A percentile compares a stretch with the other conserved stretches of the same genome.
Conservation (phyloP, 2,797 vertebrate species). For the Parotocinclus haroldoi region DNA sequence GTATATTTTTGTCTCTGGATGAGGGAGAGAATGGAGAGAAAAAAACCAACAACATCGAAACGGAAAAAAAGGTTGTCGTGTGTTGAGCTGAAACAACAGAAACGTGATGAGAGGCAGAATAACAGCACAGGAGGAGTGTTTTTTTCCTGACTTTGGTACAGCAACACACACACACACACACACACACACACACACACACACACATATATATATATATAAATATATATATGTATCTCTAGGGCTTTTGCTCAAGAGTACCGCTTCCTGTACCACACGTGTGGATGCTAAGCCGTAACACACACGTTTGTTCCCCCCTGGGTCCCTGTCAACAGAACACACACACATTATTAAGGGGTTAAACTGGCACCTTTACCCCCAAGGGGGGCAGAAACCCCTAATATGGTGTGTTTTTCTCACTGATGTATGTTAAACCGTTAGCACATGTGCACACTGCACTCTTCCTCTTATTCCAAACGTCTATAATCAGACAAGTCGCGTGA, state of each 20-base stretch:
- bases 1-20: too few relatives aligned
- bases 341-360: not conserved
- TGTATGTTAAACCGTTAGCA: slow-evolving; percentile 60
- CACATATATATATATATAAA: too few relatives aligned
- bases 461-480: too few relatives aligned
- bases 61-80: not conserved
- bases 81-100: not conserved
- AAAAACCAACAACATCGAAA: not conserved
- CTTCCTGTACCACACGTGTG: slow-evolving; percentile 61
- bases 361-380: not conserved
- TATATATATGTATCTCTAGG: slow-evolving; percentile 10
- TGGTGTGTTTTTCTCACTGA: slow-evolving; percentile 66
- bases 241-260: slow-evolving; percentile 21
- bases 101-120: slow-evolving; percentile 7
- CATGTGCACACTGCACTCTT: slow-evolving; percentile 23
- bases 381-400: slow-evolving; percentile 17
- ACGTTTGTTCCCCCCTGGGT: slow-evolving; percentile 33
- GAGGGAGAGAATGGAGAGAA: too few relatives aligned
- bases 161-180: slow-evolving; percentile 34
- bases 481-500: too few relatives aligned
- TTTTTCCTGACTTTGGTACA: slow-evolving; percentile 36
- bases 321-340: slow-evolving; percentile 19
- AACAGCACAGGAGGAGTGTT: slow-evolving; percentile 38
- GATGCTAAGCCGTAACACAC: slow-evolving; percentile 16
- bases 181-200: too few relatives aligned